Base-by-base conservation (phyloP, 2,113 vertebrate species). In the Girardinichthys multiradiatus region DNA sequence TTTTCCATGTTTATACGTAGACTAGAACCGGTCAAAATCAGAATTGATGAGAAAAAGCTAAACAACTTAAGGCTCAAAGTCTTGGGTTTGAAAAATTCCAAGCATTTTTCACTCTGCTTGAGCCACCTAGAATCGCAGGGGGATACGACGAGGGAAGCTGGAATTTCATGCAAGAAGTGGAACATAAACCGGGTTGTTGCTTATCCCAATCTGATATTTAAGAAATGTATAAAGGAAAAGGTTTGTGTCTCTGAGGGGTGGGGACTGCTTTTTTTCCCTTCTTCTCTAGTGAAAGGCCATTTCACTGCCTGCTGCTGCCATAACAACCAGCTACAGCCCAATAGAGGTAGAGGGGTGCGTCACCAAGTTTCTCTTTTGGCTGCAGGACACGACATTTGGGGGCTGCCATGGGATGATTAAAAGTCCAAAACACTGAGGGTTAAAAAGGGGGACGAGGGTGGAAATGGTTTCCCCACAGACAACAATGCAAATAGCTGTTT, bases 41-140 rank as follows among this genome's bases (percentile, higher is more conserved):
- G 15, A 45, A 45, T 5, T 1, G 42, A 19, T 45, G 17, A 15
- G 15, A 74, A 90, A 90, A 92, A 84, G 57, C 81, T 74, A 81
- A 91, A 90, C 86, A 92, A 91, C 86, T 90, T 89, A 80, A 92
- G 87, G 86, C 89, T 88, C 88, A 82, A 89, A 92, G 85, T 86
- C 89, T 85, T 89, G 79, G 77, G 88, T 89, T 88, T 87, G 88
- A 88, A 92, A n/a, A 91, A 94, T 94, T 94, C 93, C 90, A 89
- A 77, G 83, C 89, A 93, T 94, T 92, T 93, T 86, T 93, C 68
- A 77, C 87, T 90, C 76, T 33, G 83, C 86, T 91, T 85, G 90
- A 91, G 87, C 81, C 79, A 91, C 90, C 81, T 91, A 80, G 77
- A 86, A 81, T 87, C 86, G 90, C 81, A 72, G 81, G 85, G 77